phyloP scores from a whole-genome alignment of 2,113 vertebrate genomes.

The Bothrops jararaca region DNA sequence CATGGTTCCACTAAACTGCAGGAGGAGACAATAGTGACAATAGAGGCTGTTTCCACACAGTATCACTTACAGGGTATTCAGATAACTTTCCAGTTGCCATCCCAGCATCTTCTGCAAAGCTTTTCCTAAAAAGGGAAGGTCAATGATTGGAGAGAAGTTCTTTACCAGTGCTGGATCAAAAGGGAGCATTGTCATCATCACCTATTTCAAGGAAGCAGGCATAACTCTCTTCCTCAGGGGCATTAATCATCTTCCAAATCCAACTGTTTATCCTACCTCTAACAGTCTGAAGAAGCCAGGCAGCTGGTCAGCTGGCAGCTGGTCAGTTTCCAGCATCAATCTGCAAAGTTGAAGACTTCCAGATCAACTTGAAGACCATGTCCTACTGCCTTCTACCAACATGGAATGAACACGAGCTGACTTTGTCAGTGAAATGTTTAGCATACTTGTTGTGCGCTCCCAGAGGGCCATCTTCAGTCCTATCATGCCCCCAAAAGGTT shows the following conservation, averaged over 20 bases:
- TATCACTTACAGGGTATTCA: not conserved
- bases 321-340: not conserved
- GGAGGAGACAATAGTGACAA: constrained; percentile 1
- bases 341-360: not conserved
- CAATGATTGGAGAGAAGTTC: not conserved
- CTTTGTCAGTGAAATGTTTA: not conserved
- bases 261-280: not conserved
- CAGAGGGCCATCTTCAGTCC: not conserved
- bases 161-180: not conserved
- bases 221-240: not conserved
- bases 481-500: not conserved
- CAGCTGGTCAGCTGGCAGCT: too few species aligned
- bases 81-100: not conserved
- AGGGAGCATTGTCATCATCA: not conserved
- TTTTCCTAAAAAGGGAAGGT: not conserved
- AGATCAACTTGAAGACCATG: not conserved
- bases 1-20: constrained; percentile 67
- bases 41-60: not conserved
- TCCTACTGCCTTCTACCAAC: not conserved
- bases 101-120: not conserved
- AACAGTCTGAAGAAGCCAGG: not conserved
- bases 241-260: not conserved
- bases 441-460: not conserved
- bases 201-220: not conserved
- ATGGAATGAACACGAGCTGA: not conserved